These are phyloP conservation scores for Hirundo rustica DNA, from an alignment of 2,797 vertebrate genomes.

Conservation along the genomic window DNA sequence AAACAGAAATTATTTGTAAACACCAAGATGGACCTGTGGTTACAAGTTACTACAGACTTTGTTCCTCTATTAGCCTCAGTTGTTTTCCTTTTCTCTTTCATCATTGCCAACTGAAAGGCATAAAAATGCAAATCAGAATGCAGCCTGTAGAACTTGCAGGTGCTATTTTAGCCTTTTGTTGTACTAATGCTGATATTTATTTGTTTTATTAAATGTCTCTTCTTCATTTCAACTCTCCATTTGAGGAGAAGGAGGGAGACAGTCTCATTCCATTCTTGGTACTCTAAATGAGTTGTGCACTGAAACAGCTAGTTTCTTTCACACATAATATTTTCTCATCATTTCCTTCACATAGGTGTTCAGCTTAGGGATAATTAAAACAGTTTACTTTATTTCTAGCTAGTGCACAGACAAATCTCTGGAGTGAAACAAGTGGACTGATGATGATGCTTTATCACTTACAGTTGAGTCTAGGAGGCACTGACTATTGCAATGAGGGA, in stretches of 20 bases:
- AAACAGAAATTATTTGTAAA: neutral
- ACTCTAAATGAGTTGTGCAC: neutral
- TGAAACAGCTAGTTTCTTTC: neutral
- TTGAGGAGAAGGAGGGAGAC: neutral
- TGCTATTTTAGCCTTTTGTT: neutral
- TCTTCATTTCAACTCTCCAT: neutral
- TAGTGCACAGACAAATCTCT: neutral
- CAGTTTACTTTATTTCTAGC: neutral
- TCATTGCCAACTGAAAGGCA: neutral
- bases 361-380: neutral
- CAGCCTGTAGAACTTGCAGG: neutral
- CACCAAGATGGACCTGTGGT: neutral
- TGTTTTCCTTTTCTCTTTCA: neutral
- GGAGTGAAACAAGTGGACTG: neutral
- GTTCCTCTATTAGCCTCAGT: neutral
- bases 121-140: neutral
- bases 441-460: neutral
- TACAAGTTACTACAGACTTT: neutral
- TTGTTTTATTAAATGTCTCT: neutral
- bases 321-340: neutral
- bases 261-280: neutral
- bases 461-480: neutral
- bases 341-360: neutral
- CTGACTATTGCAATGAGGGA: neutral
- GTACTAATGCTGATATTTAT: neutral